Conservation (phyloP, 2,797 vertebrate genomes). For the Pempheris klunzingeri region DNA sequence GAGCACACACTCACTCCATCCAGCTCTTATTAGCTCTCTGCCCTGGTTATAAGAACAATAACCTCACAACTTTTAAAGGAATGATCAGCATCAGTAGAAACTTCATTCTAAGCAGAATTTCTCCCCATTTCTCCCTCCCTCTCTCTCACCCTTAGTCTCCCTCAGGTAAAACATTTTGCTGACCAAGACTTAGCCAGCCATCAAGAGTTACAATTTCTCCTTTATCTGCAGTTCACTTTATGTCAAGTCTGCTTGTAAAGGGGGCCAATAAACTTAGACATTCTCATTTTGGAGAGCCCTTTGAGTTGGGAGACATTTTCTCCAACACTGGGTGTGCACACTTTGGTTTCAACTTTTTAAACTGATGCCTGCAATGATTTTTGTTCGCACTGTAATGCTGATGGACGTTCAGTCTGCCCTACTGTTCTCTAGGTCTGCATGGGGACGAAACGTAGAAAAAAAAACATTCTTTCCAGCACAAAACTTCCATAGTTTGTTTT, state of each 20-base stretch:
- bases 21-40: constrained; percentile 32
- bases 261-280: constrained; percentile 45
- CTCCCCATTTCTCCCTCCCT: constrained; percentile 7
- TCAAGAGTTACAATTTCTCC: constrained; percentile 64
- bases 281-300: constrained; percentile 39
- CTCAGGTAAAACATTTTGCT: constrained; percentile 73
- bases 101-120: constrained; percentile 69
- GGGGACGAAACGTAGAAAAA: not conserved
- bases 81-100: constrained; percentile 66
- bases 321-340: not conserved
- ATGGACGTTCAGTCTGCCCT: not conserved
- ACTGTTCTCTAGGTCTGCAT: not conserved
- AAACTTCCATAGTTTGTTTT: not conserved
- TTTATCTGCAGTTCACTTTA: constrained; percentile 61
- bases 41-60: constrained; percentile 54
- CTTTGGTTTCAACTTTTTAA: constrained; percentile 23
- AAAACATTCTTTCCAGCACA: not conserved
- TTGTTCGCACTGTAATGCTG: not conserved
- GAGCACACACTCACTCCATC: constrained; percentile 5
- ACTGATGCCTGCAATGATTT: not conserved
- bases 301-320: constrained; percentile 36
- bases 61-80: constrained; percentile 62
- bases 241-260: constrained; percentile 59
- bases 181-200: constrained; percentile 68
- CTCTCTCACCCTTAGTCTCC: constrained; percentile 33